These are phyloP conservation scores for Hydrozoanthus gracilis DNA, from an alignment of 92 coral and sea anemone species.

Conservation along the genomic window DNA sequence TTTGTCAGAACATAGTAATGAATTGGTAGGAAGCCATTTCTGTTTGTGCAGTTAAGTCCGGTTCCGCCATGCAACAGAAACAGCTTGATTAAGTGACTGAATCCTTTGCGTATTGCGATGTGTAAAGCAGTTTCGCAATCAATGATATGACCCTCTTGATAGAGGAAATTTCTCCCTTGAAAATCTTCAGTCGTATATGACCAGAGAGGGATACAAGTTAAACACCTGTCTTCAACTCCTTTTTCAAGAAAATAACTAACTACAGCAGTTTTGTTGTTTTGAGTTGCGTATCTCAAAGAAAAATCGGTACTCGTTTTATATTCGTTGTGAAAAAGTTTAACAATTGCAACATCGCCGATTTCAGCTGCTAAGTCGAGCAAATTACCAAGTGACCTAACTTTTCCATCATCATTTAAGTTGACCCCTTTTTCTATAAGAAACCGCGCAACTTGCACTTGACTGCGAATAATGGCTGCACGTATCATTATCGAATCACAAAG, in stretches of 20 bases:
- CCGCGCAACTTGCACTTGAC: slow-evolving; percentile 37
- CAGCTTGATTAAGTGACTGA: not conserved
- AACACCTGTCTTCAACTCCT: slow-evolving; percentile 26
- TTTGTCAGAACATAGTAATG: slow-evolving; percentile 28
- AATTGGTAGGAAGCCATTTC: slow-evolving; percentile 13
- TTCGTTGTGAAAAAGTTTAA: not conserved
- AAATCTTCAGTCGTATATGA: not conserved
- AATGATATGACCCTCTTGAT: slow-evolving; percentile 10
- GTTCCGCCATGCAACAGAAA: not conserved
- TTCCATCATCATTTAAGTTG: not conserved
- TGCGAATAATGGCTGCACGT: slow-evolving; percentile 51
- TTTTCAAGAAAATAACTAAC: slow-evolving; percentile 23
- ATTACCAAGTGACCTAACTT: not conserved
- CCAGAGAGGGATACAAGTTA: not conserved
- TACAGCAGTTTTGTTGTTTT: not conserved
- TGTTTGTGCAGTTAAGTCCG: slow-evolving; percentile 11
- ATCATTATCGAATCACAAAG: slow-evolving; percentile 45
- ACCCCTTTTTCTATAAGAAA: slow-evolving; percentile 43
- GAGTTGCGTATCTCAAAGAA: slow-evolving; percentile 22
- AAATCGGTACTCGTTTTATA: not conserved
- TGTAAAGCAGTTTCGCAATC: slow-evolving; percentile 18
- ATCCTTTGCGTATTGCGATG: slow-evolving; percentile 12
- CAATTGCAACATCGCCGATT: not conserved
- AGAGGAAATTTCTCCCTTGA: not conserved
- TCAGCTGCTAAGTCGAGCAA: slow-evolving; percentile 33